Evolutionary conservation across 2,888 invertebrate species (phyloP).

Genomic region (Tipula lateralis): DNA sequence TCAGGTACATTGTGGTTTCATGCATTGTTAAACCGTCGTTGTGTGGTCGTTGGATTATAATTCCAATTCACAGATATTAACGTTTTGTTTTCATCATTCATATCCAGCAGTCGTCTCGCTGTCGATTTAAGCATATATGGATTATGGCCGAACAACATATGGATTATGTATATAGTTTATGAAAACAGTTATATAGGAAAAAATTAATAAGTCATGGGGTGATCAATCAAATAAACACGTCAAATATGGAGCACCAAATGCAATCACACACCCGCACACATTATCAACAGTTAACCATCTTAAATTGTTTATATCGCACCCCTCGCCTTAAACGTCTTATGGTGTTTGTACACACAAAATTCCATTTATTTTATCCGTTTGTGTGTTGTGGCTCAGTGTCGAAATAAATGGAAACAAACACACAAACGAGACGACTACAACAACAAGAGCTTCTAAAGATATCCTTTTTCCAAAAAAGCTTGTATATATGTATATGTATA

Average conservation of each 20-base stretch:
- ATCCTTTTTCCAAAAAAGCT: not conserved
- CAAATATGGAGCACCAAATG: not conserved
- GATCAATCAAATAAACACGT: not conserved
- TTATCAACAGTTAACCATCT: conserved; percentile 4
- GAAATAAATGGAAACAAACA: not conserved
- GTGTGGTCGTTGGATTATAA: too few species aligned
- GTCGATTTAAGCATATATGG: too few species aligned
- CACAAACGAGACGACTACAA: not conserved
- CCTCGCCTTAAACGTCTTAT: not conserved
- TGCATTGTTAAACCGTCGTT: too few species aligned
- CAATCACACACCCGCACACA: not conserved
- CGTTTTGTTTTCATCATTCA: too few species aligned
- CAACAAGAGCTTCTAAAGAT: not conserved
- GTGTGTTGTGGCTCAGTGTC: not conserved
- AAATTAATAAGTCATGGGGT: not conserved
- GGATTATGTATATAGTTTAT: too few species aligned
- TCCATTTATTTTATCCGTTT: not conserved
- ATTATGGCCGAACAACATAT: too few species aligned
- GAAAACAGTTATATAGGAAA: not conserved
- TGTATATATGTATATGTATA: too few species aligned
- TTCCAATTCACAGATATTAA: too few species aligned
- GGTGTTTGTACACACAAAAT: too few species aligned
- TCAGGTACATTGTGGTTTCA: too few species aligned
- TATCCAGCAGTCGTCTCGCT: too few species aligned
- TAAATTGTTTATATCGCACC: not conserved